phyloP scores from a whole-genome alignment of 2,113 vertebrate species.

The Aegypius monachus region DNA sequence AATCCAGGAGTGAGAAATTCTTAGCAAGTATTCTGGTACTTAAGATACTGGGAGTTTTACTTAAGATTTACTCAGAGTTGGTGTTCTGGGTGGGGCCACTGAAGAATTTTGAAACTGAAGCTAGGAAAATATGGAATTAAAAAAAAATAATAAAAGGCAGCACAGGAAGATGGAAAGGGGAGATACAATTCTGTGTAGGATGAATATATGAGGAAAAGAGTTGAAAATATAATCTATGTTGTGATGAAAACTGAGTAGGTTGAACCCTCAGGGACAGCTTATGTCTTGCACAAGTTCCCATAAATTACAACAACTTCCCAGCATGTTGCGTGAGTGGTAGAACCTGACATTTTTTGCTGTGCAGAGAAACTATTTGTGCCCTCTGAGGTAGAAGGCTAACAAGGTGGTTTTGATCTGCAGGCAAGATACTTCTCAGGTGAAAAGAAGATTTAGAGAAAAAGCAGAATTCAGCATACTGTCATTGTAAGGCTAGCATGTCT shows the following conservation, averaged over 20 bases:
- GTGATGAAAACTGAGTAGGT: constrained; percentile 13
- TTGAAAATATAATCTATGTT: not conserved
- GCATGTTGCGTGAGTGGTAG: not conserved
- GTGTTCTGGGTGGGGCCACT: not conserved
- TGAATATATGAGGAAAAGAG: not conserved
- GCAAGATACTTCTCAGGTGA: not conserved
- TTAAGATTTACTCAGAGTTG: not conserved
- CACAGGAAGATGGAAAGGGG: not conserved
- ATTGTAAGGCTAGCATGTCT: not conserved
- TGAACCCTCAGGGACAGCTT: constrained; percentile 29
- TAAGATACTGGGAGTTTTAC: not conserved
- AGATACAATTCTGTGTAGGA: not conserved
- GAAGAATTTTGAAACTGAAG: not conserved
- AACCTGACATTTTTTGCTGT: constrained; percentile 12
- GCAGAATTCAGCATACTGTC: not conserved
- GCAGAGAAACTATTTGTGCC: not conserved
- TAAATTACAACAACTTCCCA: constrained; percentile 19
- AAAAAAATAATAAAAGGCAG: not conserved
- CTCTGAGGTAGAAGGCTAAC: not conserved
- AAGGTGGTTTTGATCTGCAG: not conserved
- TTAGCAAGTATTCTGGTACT: not conserved
- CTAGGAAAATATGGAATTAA: not conserved
- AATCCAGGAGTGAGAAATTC: not conserved
- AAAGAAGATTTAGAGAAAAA: not conserved
- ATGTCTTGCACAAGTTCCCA: constrained; percentile 27